Base-by-base conservation (phyloP, 1,140 invertebrate species). In the Papilio polytes region DNA sequence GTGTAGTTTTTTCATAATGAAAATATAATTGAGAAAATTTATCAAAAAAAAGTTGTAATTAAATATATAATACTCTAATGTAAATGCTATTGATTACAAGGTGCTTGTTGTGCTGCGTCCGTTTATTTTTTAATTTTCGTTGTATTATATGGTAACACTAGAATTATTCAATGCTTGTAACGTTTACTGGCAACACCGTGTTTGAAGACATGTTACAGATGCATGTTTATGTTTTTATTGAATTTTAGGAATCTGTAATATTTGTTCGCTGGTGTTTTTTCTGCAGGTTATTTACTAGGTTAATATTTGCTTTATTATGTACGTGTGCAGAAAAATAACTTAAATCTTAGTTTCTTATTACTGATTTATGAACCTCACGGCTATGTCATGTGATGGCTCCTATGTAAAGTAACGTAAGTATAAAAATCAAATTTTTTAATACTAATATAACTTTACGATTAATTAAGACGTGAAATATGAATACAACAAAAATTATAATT, bases 1-100 rank as follows among this genome's bases (percentile, higher is more conserved):
- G 86, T 91, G 89, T 89, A 87, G 90, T 88, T 87, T 84, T 87
- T 91, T 91, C 83, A 86, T 91, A 91, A 90, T 89, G 80, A 91
- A 63, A 94, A 90, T 87, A 90, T 88, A 87, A 89, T 90, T 86
- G 83, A 85, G 83, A 88, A 89, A 93, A 94, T 89, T 86, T 88
- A 85, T 85, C 80, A 89, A 91, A 91, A 92, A 91, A 87, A 85
- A 80, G 84, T 85, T 87, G 86, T 85, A 86, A 84, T 85, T 85
- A 88, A 86, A 84, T 85, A 87, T 84, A 82, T 84, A 85, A 87
- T 88, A 85, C 82, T 87, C 83, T 84, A 78, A 63, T 59, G 83
- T 87, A 83, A 63, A 84, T 80, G 85, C 84, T 81, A 83, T 87
- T 87, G 87, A 81, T 88, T 86, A 84, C 73, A 83, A 87, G 90